Base-by-base conservation (phyloP, 2,113 vertebrate species). In the Pipa parva region DNA sequence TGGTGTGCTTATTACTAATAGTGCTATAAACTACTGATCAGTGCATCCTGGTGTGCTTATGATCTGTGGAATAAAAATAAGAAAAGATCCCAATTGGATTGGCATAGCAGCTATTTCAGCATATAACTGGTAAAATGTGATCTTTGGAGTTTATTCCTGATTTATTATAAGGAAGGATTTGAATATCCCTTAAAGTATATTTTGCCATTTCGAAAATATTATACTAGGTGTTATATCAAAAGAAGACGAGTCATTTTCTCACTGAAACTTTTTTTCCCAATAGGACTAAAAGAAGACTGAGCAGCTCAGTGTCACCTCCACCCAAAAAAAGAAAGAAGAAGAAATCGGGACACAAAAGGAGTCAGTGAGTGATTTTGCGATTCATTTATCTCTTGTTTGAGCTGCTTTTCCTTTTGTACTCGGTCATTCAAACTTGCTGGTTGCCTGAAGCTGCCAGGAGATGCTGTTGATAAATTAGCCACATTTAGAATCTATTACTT, bases 301-400 rank as follows among this genome's bases (percentile, higher is more conserved):
- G 93, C 88, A 97, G 92, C 80, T 97, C 96, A 45, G 80, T 84
- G 28, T 99, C 95, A 25, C 95, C 96, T 45, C 92, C 91, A 2
- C 93, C 93, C 63, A 98, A 95, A 84, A 99, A 98, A 83, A 93
- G 92, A 74, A 99, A 97, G 90, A 99, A 97, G 82, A 99, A 99
- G 88, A 99, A 96, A 91, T 92, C 92, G 0, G 81, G 92, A 22
- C 93, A 89, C 72, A 86, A 91, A 71, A 89, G 91, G 74, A 97
- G 87, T 76, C 92, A 95, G 95, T 99, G 82, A 91, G 93, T 89
- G 5, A 17, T 49, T 33, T 56, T 63, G 25, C 11, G 26, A 52
- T 42, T 24, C 33, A 52, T 60, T 31, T 42, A n/a, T 69, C 24
- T 12, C 31, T 22, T 60, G 24, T 58, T 46, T 57, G 12, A n/a